A percentile compares a stretch with the other conserved stretches of the same genome.
Conservation (phyloP, 2,113 vertebrate genomes). For the Hymenochirus boettgeri region DNA sequence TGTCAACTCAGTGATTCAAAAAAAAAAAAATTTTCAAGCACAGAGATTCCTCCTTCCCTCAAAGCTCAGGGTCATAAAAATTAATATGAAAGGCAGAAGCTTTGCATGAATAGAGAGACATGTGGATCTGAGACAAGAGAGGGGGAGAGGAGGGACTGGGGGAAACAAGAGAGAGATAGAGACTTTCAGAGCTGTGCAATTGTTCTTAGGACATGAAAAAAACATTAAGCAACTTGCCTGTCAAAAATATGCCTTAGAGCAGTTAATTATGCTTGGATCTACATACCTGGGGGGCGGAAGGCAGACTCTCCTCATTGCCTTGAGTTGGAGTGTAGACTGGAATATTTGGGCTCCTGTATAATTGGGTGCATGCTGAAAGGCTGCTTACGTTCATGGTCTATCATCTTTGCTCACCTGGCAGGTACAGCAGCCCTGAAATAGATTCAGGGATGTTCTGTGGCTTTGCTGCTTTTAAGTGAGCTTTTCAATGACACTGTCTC, state of each 20-base stretch:
- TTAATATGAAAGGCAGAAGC: constrained; percentile 85
- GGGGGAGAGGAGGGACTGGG: constrained; percentile 45
- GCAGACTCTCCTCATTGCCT: constrained; percentile 91
- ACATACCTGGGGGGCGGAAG: constrained; percentile 93
- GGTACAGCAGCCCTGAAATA: constrained; percentile 70
- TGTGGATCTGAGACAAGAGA: constrained; percentile 66
- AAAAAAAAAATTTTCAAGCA: constrained; percentile 83
- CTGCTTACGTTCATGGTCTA: constrained; percentile 92
- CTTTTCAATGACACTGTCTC: constrained; percentile 67
- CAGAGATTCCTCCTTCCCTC: constrained; percentile 80
- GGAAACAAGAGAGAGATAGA: constrained; percentile 40
- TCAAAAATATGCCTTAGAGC: constrained; percentile 69
- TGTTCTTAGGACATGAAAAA: constrained; percentile 73
- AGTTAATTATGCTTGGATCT: constrained; percentile 53
- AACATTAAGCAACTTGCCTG: constrained; percentile 69
- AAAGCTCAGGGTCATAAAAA: constrained; percentile 96
- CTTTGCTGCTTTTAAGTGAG: constrained; percentile 69
- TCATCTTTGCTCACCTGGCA: constrained; percentile 73
- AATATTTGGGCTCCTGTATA: constrained; percentile 85
- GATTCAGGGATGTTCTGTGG: constrained; percentile 57
- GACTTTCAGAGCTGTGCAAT: constrained; percentile 55
- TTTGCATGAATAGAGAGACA: constrained; percentile 77
- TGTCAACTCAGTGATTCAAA: constrained; percentile 84
- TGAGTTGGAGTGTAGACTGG: constrained; percentile 80
- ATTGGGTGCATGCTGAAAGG: constrained; percentile 85